Percentiles rank a stretch among this genome's conserved stretches.
These are phyloP conservation scores for Glyptemys insculpta DNA, from an alignment of 2,797 vertebrate species.

Conservation along the genomic window DNA sequence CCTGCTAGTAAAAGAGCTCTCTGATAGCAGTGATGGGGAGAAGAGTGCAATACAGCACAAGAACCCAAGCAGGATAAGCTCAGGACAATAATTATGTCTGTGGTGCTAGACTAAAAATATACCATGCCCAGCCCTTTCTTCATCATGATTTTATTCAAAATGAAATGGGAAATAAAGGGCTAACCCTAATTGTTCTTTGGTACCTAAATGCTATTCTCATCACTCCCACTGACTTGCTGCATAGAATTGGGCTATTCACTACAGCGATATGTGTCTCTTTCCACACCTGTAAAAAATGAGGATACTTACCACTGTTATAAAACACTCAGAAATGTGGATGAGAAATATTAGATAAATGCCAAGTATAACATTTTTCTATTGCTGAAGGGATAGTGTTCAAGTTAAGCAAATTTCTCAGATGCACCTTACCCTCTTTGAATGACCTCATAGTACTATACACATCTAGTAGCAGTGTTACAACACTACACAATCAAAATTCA, in stretches of 20 bases:
- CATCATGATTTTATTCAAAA: not conserved
- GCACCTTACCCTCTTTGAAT: not conserved
- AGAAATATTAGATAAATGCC: not conserved
- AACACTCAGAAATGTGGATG: not conserved
- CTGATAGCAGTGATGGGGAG: not conserved
- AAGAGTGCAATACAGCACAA: not conserved
- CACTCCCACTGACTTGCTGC: not conserved
- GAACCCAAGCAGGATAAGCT: not conserved
- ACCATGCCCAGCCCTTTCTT: not conserved
- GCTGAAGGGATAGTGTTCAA: rapidly evolving
- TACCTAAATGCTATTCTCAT: not conserved
- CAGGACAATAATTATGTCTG: not conserved
- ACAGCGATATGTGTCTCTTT: not conserved
- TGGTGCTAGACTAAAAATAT: not conserved
- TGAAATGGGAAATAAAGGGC: not conserved
- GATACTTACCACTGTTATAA: not conserved
- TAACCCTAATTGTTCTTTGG: not conserved
- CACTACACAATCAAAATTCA: not conserved
- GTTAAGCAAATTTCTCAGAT: not conserved
- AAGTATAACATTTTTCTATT: not conserved
- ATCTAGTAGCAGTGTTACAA: rapidly evolving
- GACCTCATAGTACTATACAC: not conserved
- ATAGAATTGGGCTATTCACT: not conserved
- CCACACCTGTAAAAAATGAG: not conserved
- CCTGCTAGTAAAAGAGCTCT: not conserved